Conservation (phyloP, 2,888 invertebrate genomes). For the Minunthozetes semirufus region DNA sequence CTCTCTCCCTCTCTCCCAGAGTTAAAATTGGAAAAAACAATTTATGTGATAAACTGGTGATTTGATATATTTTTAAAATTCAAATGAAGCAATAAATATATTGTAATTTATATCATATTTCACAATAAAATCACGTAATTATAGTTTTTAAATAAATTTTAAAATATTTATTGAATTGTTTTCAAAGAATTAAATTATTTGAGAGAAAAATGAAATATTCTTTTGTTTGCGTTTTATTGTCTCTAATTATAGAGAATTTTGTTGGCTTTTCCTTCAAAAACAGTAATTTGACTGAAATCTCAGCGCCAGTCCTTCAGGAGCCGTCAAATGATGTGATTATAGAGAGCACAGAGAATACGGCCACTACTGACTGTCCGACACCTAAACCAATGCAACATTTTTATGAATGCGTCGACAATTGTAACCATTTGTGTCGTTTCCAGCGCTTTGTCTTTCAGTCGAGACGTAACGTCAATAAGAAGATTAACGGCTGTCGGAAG, state of each 20-base stretch:
- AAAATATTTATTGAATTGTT: too few species aligned
- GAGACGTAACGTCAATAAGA: not conserved
- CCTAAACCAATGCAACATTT: not conserved
- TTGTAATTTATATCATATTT: not conserved
- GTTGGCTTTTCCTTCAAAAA: too few species aligned
- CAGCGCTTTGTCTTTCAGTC: not conserved
- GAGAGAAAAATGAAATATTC: not conserved
- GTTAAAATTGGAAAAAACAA: too few species aligned
- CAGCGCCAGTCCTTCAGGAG: too few species aligned
- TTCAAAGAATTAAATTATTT: not conserved
- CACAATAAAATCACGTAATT: constrained; percentile 1
- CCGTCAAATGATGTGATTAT: too few species aligned
- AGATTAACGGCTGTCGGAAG: constrained; percentile 8
- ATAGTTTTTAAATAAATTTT: not conserved
- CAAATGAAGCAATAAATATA: not conserved
- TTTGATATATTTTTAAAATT: too few species aligned
- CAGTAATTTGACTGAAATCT: too few species aligned
- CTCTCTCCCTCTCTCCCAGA: too few species aligned
- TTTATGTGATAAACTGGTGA: too few species aligned
- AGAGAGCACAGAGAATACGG: not conserved
- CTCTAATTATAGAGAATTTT: not conserved
- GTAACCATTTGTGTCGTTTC: constrained; percentile 19
- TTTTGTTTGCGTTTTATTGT: not conserved
- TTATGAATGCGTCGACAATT: constrained; percentile 17
- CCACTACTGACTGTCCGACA: not conserved